phyloP scores from a whole-genome alignment of 2,888 invertebrate species.

The Hemistola chrysoprasaria region DNA sequence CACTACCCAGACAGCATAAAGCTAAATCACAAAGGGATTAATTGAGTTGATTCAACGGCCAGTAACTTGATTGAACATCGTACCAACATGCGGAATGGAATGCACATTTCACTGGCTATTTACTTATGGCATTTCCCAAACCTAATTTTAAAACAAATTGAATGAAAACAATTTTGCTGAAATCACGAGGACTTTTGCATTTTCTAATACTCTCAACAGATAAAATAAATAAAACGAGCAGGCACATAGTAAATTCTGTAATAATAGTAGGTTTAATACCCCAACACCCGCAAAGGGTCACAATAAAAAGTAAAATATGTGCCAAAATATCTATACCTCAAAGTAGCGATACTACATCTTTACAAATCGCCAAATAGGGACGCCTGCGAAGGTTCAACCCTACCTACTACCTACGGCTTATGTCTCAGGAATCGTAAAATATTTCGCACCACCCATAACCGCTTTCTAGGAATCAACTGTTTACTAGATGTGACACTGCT shows the following conservation, averaged over 20 bases:
- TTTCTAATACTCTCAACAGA: too few species aligned
- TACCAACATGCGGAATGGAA: slow-evolving; percentile 19
- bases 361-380: slow-evolving; percentile 68
- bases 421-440: slow-evolving; percentile 76
- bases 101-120: slow-evolving; percentile 23
- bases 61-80: slow-evolving; percentile 43
- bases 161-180: too few species aligned
- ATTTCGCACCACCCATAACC: slow-evolving; percentile 58
- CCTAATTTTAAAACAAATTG: slow-evolving; percentile 13
- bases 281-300: slow-evolving; percentile 16
- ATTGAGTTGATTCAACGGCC: slow-evolving; percentile 42
- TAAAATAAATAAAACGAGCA: too few species aligned
- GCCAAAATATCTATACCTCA: slow-evolving; percentile 28
- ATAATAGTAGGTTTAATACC: too few species aligned
- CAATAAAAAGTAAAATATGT: slow-evolving; percentile 24
- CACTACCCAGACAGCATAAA: slow-evolving; percentile 19
- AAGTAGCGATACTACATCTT: slow-evolving; percentile 43
- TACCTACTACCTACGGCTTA: slow-evolving; percentile 58
- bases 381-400: slow-evolving; percentile 60
- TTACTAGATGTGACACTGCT: slow-evolving; percentile 42
- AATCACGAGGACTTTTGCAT: too few species aligned
- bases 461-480: slow-evolving; percentile 29
- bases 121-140: slow-evolving; percentile 20
- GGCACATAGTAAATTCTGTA: too few species aligned
- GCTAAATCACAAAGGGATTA: slow-evolving; percentile 46